Evolutionary conservation across 2,113 vertebrate species (phyloP).

Genomic region (Heliornis fulica): DNA sequence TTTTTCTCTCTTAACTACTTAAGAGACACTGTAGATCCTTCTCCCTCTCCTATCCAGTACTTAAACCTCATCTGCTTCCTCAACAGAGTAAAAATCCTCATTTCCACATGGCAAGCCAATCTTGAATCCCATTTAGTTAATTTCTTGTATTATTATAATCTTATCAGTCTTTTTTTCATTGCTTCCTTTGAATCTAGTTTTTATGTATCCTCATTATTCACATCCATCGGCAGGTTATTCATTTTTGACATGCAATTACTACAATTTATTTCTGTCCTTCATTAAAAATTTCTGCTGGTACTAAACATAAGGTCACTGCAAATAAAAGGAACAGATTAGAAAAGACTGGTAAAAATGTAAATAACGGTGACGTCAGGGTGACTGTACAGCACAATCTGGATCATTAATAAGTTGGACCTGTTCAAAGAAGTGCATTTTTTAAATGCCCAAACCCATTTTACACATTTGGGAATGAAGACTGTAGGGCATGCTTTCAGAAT

Average conservation of each 20-base stretch:
- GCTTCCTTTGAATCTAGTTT: not conserved
- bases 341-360: not conserved
- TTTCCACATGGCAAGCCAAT: not conserved
- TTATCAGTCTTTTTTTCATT: not conserved
- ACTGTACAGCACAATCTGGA: not conserved
- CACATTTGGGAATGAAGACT: not conserved
- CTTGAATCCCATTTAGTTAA: not conserved
- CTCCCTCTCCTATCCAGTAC: not conserved
- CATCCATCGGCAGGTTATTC: not conserved
- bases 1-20: not conserved
- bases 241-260: not conserved
- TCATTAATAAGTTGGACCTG: not conserved
- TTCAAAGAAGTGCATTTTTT: not conserved
- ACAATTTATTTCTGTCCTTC: not conserved
- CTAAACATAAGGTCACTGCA: not conserved
- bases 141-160: not conserved
- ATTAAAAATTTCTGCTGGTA: not conserved
- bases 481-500: not conserved
- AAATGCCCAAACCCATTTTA: not conserved
- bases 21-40: not conserved
- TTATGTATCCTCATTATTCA: not conserved
- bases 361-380: rapidly evolving
- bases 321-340: not conserved
- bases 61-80: not conserved
- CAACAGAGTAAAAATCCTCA: not conserved